Base-by-base conservation (phyloP, 2,797 vertebrate genomes). In the Sparidentex hasta region DNA sequence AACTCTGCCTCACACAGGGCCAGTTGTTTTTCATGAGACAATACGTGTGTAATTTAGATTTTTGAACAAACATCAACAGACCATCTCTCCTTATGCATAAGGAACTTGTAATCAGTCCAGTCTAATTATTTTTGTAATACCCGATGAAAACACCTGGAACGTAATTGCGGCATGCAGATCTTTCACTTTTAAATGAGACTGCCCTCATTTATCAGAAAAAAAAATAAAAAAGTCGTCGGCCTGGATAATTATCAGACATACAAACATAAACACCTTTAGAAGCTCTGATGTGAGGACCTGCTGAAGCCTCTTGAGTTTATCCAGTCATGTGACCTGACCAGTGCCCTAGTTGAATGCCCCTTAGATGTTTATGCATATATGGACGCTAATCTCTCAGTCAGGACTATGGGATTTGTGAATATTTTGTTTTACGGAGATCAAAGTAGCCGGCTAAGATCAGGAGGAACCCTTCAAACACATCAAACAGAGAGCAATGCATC, bases 381-480 rank as follows among this genome's bases (percentile, higher is more conserved):
- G 92, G 93, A 91, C 88, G 80, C 80, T 93, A 92, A 94, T 92
- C 92, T 93, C 90, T 89, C 87, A 86, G 77, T 78, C 87, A 94
- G 92, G 92, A 94, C 93, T 94, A 77, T 93, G 94, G 94, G 94
- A 94, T 94, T 94, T 94, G 94, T 92, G 94, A 94, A 94, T 94
- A 94, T 94, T 94, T 94, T 94, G 91, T 93, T 94, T 90, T 81
- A 93, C 79, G 65, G 76, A 94, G 92, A 94, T 94, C 93, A 94
- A 94, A 94, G 93, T 91, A 86, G 67, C 76, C 41, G 57, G 78
- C 86, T 80, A 63, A 77, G 87, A 92, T 93, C 88, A 89, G 89
- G 86, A 90, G 85, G 83, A 93, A 90, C 89, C 90, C 83, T 88
- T 92, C 87, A 88, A 86, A 92, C 89, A 94, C 92, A 94, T 94